Base-by-base conservation (phyloP, 1,140 invertebrate species). In the Aphelinus atriplicis region DNA sequence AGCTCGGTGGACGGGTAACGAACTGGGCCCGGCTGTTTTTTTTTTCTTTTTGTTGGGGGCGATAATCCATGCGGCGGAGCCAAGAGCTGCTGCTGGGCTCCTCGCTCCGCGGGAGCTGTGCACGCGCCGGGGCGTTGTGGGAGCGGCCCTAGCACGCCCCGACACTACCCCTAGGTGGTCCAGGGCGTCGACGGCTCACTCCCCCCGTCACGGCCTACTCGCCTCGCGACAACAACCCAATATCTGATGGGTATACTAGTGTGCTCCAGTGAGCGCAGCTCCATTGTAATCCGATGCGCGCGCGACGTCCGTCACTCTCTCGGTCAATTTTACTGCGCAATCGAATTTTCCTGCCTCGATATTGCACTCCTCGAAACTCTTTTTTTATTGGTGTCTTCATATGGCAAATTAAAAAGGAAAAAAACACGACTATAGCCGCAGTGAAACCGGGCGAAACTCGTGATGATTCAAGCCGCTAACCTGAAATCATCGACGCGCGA, bases 131-230 rank as follows among this genome's bases (percentile, higher is more conserved):
- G 73, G 67, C 73, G 66, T 75, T 70, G 50, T 64, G 47, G 6
- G 42, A 53, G 50, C 26, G 9, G 4, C 51, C 51, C 51, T 4
- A 4, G 9, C 51, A 9, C 51, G 51, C 51, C 84, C 84, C 83
- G 77, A 77, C 80, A 83, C 84, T 81, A 85, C 84, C 84, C 83
- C 82, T 85, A 85, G 84, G 83, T 86, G 84, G 83, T 85, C 81
- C 83, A 81, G 83, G 83, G 83, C 84, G 84, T 84, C 80, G 78
- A 82, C 84, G 84, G 84, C 83, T 84, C 82, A 47, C 7, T 47
- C 43, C 64, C 57, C 6, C 47, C 6, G 1, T 46, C 47, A 58
- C 56, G 46, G 53, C 10, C 2, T 7, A 47, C 10, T 10, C n/a
- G 56, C 65, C 50, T 51, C n/a, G 10, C 10, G 45, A 64, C 26